A percentile compares a stretch with the other conserved stretches of the same genome.
Conservation (phyloP, 2,113 vertebrate species). For the Aramus guarauna region DNA sequence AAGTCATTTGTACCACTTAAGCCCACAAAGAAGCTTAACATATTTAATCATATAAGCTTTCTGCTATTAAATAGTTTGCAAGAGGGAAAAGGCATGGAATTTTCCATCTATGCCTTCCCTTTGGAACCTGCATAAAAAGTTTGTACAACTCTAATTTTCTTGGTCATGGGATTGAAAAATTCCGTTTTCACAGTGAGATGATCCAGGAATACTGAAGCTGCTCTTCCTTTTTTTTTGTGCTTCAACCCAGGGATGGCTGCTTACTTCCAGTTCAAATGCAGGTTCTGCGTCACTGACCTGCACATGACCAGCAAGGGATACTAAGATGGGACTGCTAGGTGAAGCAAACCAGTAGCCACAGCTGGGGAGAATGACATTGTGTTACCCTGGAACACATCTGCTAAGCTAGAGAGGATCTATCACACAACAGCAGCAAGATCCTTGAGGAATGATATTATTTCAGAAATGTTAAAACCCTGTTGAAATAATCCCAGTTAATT, state of each 20-base stretch:
- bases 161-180: neutral
- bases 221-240: neutral
- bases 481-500: slow-evolving; percentile 56
- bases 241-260: neutral
- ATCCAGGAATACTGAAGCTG: neutral
- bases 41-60: neutral
- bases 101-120: neutral
- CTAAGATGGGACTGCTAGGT: neutral
- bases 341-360: neutral
- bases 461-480: neutral
- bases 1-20: neutral
- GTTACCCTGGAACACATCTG: slow-evolving; percentile 13
- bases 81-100: neutral
- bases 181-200: neutral
- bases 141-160: neutral
- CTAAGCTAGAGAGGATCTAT: neutral
- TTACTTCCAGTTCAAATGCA: neutral
- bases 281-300: neutral
- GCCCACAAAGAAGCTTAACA: neutral
- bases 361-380: neutral
- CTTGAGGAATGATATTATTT: neutral
- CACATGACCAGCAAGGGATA: neutral
- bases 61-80: neutral
- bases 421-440: neutral
- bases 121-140: neutral